phyloP scores from a whole-genome alignment of 2,888 invertebrate genomes.

The Biston stratarius region DNA sequence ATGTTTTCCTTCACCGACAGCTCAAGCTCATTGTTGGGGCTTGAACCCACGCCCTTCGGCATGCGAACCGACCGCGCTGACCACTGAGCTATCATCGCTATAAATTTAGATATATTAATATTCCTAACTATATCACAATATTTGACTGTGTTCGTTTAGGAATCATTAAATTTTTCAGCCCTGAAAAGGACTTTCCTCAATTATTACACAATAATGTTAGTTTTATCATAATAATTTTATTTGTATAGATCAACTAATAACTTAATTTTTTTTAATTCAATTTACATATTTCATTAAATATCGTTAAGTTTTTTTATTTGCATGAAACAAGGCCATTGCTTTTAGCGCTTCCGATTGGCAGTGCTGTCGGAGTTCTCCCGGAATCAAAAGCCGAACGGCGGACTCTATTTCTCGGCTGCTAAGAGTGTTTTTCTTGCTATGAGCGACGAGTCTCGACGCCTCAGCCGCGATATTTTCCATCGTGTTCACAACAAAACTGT shows the following conservation, averaged over 20 bases:
- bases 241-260: background rate
- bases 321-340: background rate
- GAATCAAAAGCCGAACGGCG: background rate
- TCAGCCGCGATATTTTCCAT: conserved; percentile 4
- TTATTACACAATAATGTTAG: background rate
- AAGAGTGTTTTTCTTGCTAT: background rate
- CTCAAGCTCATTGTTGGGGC: no score
- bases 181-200: conserved; percentile 3
- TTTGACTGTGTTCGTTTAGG: background rate
- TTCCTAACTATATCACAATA: no score
- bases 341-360: background rate
- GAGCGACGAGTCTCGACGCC: background rate
- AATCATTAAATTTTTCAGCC: background rate
- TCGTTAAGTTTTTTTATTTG: background rate
- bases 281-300: no score
- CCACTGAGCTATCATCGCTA: no score
- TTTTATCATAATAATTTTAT: background rate
- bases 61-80: no score
- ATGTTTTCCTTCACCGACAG: no score
- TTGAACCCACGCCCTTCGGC: no score
- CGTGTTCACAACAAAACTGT: conserved; percentile 1
- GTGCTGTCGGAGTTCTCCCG: background rate
- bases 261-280: no score
- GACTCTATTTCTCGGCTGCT: background rate
- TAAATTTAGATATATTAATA: no score